phyloP scores from a whole-genome alignment of 2,797 vertebrate species.

The Pangasius krempfi region DNA sequence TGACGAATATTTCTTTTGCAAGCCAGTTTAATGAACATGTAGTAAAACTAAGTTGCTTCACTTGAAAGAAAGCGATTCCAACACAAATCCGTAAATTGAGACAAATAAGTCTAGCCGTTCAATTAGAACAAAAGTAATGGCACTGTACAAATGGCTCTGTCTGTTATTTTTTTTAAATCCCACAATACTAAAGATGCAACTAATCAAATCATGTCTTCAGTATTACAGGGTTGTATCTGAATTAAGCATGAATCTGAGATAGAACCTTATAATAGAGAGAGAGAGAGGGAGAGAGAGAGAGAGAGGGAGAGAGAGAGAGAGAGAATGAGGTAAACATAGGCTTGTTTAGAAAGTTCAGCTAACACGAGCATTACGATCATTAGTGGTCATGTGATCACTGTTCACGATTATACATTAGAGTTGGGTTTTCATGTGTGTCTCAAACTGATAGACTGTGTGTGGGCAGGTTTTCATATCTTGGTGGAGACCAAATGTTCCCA shows the following conservation, averaged over 20 bases:
- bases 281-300: background rate
- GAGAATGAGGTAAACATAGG: background rate
- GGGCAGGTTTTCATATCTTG: background rate
- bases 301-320: background rate
- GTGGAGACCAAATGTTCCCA: background rate
- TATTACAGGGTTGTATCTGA: background rate
- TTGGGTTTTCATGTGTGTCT: background rate
- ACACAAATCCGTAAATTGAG: background rate
- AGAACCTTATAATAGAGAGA: background rate
- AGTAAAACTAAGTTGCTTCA: too few relatives aligned
- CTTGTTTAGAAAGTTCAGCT: background rate
- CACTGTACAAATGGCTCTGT: background rate
- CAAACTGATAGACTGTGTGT: background rate
- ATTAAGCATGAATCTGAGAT: background rate
- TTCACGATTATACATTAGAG: background rate
- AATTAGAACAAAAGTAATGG: background rate
- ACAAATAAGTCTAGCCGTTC: background rate
- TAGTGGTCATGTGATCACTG: background rate
- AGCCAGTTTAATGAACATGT: too few relatives aligned
- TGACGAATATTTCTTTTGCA: too few relatives aligned
- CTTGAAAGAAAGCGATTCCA: background rate
- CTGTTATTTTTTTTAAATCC: background rate
- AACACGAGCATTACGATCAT: too few relatives aligned
- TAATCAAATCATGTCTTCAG: too few relatives aligned
- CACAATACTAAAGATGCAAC: too few relatives aligned